These are phyloP conservation scores for Premnoplex brunnescens DNA, from an alignment of 2,797 vertebrate genomes.

Conservation along the genomic window DNA sequence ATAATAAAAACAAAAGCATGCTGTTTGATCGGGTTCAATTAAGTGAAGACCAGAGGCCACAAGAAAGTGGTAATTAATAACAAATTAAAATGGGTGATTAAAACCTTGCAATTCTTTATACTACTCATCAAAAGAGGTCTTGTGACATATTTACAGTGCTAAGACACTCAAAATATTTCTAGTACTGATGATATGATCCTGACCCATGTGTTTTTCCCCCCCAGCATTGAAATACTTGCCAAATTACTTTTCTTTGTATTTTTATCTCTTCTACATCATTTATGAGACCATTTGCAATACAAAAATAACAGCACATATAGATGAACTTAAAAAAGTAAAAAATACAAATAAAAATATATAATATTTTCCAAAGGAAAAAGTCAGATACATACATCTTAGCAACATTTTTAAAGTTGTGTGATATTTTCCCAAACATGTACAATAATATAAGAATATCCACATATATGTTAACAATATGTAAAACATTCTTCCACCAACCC, in stretches of 20 bases:
- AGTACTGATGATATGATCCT: conserved; percentile 44
- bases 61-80: conserved; percentile 67
- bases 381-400: conserved; percentile 82
- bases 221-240: conserved; percentile 60
- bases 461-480: conserved; percentile 72
- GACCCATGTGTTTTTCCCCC: conserved; percentile 28
- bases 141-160: conserved; percentile 69
- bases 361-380: conserved; percentile 80
- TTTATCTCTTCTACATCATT: conserved; percentile 62
- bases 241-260: conserved; percentile 57
- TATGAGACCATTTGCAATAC: conserved; percentile 68
- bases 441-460: conserved; percentile 78
- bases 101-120: conserved; percentile 70
- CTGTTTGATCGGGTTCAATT: conserved; percentile 47
- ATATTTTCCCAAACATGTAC: conserved; percentile 78
- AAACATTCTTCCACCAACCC: conserved; percentile 70
- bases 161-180: conserved; percentile 65
- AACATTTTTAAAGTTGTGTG: conserved; percentile 73
- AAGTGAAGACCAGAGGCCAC: conserved; percentile 63
- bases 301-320: conserved; percentile 79
- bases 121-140: conserved; percentile 45
- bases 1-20: conserved; percentile 68
- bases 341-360: conserved; percentile 82
- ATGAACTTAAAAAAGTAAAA: conserved; percentile 80
- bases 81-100: conserved; percentile 58